These are phyloP conservation scores for Sorex araneus DNA, from an alignment of 2,113 vertebrate genomes.

Conservation along the genomic window DNA sequence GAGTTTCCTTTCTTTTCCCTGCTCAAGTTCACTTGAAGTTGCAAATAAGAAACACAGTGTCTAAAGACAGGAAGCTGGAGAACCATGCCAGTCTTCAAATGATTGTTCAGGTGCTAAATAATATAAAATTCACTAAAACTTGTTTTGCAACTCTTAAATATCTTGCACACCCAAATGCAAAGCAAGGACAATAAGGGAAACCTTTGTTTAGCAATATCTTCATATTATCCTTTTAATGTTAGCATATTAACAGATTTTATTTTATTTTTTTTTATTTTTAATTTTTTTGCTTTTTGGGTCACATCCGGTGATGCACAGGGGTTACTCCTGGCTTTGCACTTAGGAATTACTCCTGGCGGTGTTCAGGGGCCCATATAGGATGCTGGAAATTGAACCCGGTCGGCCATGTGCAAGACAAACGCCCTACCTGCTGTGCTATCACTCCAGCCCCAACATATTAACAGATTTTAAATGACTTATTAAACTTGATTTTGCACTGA, in stretches of 20 bases:
- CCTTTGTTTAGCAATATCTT: not conserved
- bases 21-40: not conserved
- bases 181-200: not conserved
- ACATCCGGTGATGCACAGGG: too few species aligned
- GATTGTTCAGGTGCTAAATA: not conserved
- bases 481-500: conserved; percentile 16
- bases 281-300: too few species aligned
- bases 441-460: too few species aligned
- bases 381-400: too few species aligned
- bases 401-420: too few species aligned
- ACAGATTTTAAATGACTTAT: not conserved
- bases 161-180: not conserved
- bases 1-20: not conserved
- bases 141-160: not conserved
- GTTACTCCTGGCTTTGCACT: too few species aligned
- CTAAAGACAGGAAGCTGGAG: not conserved
- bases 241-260: conserved; percentile 7
- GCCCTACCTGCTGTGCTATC: too few species aligned
- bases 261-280: too few species aligned
- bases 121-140: not conserved
- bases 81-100: not conserved
- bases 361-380: too few species aligned
- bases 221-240: not conserved
- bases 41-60: not conserved
- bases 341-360: too few species aligned